These are phyloP conservation scores for Sturmia bella DNA, from an alignment of 2,888 invertebrate species.

Conservation along the genomic window DNA sequence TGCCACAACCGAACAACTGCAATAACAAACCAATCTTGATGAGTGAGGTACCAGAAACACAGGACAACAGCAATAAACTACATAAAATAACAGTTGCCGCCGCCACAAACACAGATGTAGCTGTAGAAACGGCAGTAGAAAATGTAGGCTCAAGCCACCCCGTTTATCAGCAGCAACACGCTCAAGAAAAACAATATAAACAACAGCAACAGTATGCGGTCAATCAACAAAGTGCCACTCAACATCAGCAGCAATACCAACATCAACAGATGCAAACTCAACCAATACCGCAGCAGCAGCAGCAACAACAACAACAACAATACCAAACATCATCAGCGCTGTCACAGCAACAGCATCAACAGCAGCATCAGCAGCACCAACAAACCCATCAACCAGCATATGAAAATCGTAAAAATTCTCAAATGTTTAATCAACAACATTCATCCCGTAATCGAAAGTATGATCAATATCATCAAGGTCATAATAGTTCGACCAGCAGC, in stretches of 20 bases:
- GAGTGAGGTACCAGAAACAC: slow-evolving; percentile 59
- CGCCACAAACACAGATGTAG: slow-evolving; percentile 51
- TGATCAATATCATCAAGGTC: slow-evolving; percentile 49
- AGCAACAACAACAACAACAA: slow-evolving; percentile 71
- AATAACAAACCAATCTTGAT: slow-evolving; percentile 44
- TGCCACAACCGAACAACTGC: slow-evolving; percentile 38
- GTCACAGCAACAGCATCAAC: slow-evolving; percentile 70
- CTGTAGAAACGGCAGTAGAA: slow-evolving; percentile 60
- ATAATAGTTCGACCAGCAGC: slow-evolving; percentile 68
- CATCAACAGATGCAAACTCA: slow-evolving; percentile 69
- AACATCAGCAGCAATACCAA: slow-evolving; percentile 71
- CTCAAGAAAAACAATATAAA: slow-evolving; percentile 67
- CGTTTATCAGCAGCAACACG: slow-evolving; percentile 64
- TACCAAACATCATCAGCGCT: slow-evolving; percentile 56
- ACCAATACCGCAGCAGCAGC: slow-evolving; percentile 67
- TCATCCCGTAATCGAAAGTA: slow-evolving; percentile 72
- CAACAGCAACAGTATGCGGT: slow-evolving; percentile 69
- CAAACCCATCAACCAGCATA: slow-evolving; percentile 71
- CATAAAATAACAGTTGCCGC: slow-evolving; percentile 19
- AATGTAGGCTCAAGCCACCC: neutral
- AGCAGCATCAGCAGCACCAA: slow-evolving; percentile 70
- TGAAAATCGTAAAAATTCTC: slow-evolving; percentile 65
- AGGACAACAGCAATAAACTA: slow-evolving; percentile 23
- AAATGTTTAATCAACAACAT: slow-evolving; percentile 63
- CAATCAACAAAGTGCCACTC: slow-evolving; percentile 66